Conservation (phyloP, 2,888 invertebrate species). For the Polyommatus iphigenia region DNA sequence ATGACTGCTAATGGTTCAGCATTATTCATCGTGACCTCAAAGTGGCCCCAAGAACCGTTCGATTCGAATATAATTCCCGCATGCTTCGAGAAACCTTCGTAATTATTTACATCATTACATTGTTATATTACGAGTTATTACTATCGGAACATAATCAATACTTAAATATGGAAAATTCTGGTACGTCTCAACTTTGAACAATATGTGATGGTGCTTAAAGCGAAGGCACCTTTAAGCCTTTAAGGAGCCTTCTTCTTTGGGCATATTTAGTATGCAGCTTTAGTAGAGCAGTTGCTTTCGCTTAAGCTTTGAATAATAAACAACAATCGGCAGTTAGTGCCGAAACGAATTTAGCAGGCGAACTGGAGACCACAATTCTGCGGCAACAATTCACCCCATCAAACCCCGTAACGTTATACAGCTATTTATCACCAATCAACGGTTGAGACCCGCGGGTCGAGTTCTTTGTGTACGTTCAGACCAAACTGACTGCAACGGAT, state of each 20-base stretch:
- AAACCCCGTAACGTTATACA: background rate
- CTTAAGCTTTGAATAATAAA: background rate
- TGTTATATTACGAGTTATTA: background rate
- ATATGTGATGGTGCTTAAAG: background rate
- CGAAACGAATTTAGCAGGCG: background rate
- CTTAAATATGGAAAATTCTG: background rate
- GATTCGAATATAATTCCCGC: conserved; percentile 47
- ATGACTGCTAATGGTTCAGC: conserved; percentile 72
- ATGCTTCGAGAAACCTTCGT: conserved; percentile 36
- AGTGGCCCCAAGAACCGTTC: conserved; percentile 66
- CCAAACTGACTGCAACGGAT: no score
- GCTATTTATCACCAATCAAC: background rate
- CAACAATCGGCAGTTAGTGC: background rate
- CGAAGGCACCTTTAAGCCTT: background rate
- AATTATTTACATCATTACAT: conserved; percentile 28
- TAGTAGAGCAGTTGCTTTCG: background rate
- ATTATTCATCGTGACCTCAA: conserved; percentile 75
- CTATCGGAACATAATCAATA: background rate
- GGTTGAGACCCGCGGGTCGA: background rate
- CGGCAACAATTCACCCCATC: background rate
- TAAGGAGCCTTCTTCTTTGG: background rate
- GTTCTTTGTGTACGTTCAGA: background rate
- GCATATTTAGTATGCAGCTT: background rate
- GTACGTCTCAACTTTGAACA: background rate
- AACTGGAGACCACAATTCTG: background rate